Evolutionary conservation across 92 coral and sea anemone genomes (phyloP).

Genomic region (Plumapathes pennacea): DNA sequence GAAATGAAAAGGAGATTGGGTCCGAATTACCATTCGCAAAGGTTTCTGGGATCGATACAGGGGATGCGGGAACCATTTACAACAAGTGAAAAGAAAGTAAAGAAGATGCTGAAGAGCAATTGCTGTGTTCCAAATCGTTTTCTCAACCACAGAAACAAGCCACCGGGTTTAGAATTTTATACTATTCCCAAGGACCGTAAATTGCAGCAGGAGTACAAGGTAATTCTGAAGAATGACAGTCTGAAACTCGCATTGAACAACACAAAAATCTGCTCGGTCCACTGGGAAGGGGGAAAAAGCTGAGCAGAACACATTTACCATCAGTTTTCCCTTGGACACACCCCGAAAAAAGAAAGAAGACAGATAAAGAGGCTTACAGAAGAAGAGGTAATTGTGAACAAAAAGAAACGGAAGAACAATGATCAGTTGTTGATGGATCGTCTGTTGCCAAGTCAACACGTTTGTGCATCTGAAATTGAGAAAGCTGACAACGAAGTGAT

Average conservation of each 20-base stretch:
- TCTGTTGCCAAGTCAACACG: not conserved
- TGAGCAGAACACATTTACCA: slow-evolving; percentile 29
- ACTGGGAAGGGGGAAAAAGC: slow-evolving; percentile 16
- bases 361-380: not conserved
- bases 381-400: slow-evolving; percentile 1
- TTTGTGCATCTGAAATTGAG: not conserved
- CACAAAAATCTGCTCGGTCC: slow-evolving; percentile 35
- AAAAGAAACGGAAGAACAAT: slow-evolving; percentile 9
- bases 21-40: too few species aligned
- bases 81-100: too few species aligned
- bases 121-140: too few species aligned
- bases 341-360: slow-evolving; percentile 10
- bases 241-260: slow-evolving; percentile 28
- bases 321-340: slow-evolving; percentile 39
- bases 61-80: too few species aligned
- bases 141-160: too few species aligned
- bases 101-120: too few species aligned
- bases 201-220: slow-evolving; percentile 32
- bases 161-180: slow-evolving; percentile 10
- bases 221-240: slow-evolving; percentile 30
- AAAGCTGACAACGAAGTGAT: not conserved
- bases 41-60: too few species aligned
- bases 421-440: not conserved
- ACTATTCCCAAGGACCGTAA: slow-evolving; percentile 38
- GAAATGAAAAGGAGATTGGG: too few species aligned